A percentile compares a stretch with the other conserved stretches of the same genome.
These are phyloP conservation scores for Entomobrya multifasciata DNA, from an alignment of 2,888 invertebrate species.

Conservation along the genomic window DNA sequence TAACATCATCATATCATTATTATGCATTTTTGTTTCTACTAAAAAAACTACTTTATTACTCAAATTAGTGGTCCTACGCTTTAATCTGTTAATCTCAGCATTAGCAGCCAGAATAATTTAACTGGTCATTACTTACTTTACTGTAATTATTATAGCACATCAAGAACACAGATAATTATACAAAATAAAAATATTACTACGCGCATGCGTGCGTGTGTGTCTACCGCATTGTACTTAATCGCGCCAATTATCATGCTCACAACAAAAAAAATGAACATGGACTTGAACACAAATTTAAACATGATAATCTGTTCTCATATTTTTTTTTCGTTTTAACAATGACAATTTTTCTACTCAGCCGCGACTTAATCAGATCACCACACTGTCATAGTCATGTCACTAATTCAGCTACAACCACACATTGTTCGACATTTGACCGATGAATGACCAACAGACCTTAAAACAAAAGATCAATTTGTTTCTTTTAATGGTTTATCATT, in stretches of 20 bases:
- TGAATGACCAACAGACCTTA: conserved; percentile 30
- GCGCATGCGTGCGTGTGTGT: not conserved
- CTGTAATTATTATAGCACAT: not conserved
- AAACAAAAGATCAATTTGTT: conserved; percentile 1
- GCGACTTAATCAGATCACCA: not conserved
- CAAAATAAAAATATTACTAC: too few species aligned
- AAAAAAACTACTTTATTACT: conserved; percentile 3
- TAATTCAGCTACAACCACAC: too few species aligned
- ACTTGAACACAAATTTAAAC: conserved; percentile 1
- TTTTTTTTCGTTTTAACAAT: not conserved
- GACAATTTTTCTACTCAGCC: not conserved
- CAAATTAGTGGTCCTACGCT: not conserved
- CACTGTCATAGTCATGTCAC: too few species aligned
- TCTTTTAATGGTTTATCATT: not conserved
- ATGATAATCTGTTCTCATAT: not conserved
- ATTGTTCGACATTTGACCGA: conserved; percentile 35
- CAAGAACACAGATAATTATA: not conserved
- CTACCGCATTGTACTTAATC: conserved; percentile 27
- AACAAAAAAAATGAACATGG: conserved; percentile 4
- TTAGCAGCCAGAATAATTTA: not conserved
- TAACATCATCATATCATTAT: conserved; percentile 26
- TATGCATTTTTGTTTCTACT: conserved; percentile 1
- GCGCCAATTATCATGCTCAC: not conserved
- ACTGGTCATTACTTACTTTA: not conserved
- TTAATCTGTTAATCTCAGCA: not conserved